Evolutionary conservation across 2,113 vertebrate genomes (phyloP).

Genomic region (Pterophyllum scalare): DNA sequence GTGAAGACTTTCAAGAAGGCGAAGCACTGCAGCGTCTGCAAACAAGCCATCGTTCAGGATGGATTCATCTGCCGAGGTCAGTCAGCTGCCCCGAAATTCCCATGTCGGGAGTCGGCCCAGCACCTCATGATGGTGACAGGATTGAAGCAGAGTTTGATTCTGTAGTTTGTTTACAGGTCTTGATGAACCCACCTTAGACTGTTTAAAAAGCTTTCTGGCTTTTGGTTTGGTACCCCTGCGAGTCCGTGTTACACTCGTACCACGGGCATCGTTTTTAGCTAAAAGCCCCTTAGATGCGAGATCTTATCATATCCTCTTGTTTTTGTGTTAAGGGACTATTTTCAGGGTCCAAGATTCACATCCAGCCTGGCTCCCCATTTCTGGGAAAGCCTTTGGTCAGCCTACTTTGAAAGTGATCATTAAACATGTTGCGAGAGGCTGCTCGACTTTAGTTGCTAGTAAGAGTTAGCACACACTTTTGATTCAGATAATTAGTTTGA

Average conservation of each 20-base stretch:
- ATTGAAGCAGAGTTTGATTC: too few relatives aligned
- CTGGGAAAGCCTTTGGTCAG: not conserved
- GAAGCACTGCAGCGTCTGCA: conserved; percentile 91
- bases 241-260: too few relatives aligned
- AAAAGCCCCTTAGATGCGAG: not conserved
- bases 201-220: too few relatives aligned
- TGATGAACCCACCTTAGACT: too few relatives aligned
- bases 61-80: conserved; percentile 94
- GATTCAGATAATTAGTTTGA: not conserved
- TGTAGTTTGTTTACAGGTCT: too few relatives aligned
- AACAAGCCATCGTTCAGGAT: conserved; percentile 90
- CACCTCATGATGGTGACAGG: not conserved
- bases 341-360: not conserved
- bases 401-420: not conserved
- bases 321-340: not conserved
- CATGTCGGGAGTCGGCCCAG: not conserved
- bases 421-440: not conserved
- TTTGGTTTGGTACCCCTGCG: too few relatives aligned
- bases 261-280: not conserved
- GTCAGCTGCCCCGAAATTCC: conserved; percentile 33
- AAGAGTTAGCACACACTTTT: not conserved
- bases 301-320: not conserved
- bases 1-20: conserved; percentile 95
- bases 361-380: not conserved
- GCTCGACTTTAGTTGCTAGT: not conserved